A percentile compares a stretch with the other conserved stretches of the same genome.
Evolutionary conservation across 2,888 invertebrate genomes (phyloP).

Genomic region (Brachypalpus laphriformis): DNA sequence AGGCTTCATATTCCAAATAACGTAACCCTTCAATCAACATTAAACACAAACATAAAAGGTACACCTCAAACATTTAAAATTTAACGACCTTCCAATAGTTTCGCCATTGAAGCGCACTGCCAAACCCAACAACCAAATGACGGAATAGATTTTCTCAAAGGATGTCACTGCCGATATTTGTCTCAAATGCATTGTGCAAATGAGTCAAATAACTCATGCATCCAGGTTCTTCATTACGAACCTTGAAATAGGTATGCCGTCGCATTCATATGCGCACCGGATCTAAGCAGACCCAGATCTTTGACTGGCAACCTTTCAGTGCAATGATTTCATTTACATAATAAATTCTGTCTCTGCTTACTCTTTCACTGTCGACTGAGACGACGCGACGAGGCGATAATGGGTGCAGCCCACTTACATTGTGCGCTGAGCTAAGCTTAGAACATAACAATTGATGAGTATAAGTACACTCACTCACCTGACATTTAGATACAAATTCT

Average conservation of each 20-base stretch:
- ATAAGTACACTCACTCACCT: constrained; percentile 36
- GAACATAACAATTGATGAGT: constrained; percentile 45
- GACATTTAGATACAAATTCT: constrained; percentile 70
- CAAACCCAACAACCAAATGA: not conserved
- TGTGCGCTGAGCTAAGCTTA: not conserved
- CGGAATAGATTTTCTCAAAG: not conserved
- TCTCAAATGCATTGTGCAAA: constrained; percentile 39
- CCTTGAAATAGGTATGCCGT: constrained; percentile 54
- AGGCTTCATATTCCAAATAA: no score
- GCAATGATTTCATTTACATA: constrained; percentile 64
- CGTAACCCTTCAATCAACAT: no score
- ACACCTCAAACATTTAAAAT: no score
- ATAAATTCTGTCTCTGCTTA: constrained; percentile 32
- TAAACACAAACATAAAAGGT: no score
- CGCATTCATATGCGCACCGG: constrained; percentile 23
- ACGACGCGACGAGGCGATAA: not conserved
- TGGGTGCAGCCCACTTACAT: constrained; percentile 71
- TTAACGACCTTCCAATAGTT: not conserved
- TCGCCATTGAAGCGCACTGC: not conserved
- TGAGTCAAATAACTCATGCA: constrained; percentile 34
- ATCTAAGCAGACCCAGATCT: constrained; percentile 48
- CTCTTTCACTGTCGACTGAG: constrained; percentile 36
- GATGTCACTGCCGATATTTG: constrained; percentile 62
- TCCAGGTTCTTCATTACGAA: constrained; percentile 15
- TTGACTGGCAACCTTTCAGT: constrained; percentile 50